Conservation (phyloP, 1,140 invertebrate genomes). For the Atta colombica region DNA sequence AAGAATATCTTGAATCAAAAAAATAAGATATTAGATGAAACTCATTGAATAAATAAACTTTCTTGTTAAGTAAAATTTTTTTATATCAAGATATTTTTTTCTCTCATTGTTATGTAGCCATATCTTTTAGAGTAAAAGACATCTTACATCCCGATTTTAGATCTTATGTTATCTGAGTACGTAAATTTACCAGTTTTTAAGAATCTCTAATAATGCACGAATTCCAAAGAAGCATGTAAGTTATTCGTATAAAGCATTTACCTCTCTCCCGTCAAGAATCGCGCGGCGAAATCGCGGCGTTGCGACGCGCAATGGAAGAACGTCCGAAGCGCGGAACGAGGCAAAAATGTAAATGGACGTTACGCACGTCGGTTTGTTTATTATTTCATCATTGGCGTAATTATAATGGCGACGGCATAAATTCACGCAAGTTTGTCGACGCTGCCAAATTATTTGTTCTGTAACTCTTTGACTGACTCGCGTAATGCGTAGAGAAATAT, state of each 20-base stretch:
- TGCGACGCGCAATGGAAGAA: neutral
- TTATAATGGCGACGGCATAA: neutral
- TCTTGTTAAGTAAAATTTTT: too few species aligned
- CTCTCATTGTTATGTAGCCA: too few species aligned
- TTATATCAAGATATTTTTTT: too few species aligned
- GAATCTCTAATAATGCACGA: neutral
- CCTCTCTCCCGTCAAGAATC: neutral
- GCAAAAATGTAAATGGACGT: slow-evolving; percentile 3
- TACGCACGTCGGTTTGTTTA: neutral
- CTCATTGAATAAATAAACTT: too few species aligned
- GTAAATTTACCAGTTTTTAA: neutral
- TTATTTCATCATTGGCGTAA: slow-evolving; percentile 15
- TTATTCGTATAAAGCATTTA: neutral
- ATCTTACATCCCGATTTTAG: too few species aligned
- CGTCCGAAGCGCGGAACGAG: neutral
- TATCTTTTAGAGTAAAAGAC: too few species aligned
- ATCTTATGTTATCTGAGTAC: too few species aligned
- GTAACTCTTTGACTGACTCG: neutral
- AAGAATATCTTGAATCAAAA: too few species aligned
- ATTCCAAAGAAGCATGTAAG: neutral
- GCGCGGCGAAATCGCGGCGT: neutral
- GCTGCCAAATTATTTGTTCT: neutral
- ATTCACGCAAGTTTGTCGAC: neutral
- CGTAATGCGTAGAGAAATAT: neutral
- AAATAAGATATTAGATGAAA: too few species aligned